Evolutionary conservation across 1,140 invertebrate species (phyloP).

Genomic region (Cataglyphis hispanica): DNA sequence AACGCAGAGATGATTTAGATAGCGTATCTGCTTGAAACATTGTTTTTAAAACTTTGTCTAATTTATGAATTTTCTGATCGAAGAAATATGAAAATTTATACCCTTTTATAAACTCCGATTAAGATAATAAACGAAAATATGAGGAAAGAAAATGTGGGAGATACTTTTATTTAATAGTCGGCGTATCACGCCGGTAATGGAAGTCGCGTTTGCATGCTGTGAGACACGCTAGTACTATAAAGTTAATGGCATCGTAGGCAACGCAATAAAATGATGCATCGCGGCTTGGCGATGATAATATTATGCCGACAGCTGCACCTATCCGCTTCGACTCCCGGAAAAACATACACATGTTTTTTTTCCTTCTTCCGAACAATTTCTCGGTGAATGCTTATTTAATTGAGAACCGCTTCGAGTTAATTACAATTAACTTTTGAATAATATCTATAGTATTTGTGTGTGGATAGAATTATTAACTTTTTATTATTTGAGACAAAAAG

Average conservation of each 20-base stretch:
- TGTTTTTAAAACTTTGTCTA: not conserved
- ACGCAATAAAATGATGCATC: slow-evolving; percentile 72
- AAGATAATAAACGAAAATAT: not conserved
- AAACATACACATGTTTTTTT: not conserved
- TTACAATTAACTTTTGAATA: no score
- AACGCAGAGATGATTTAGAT: slow-evolving; percentile 20
- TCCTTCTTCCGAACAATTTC: not conserved
- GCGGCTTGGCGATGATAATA: slow-evolving; percentile 57
- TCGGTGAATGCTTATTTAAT: not conserved
- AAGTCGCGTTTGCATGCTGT: slow-evolving; percentile 73
- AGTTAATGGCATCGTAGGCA: slow-evolving; percentile 72
- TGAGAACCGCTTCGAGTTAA: no score
- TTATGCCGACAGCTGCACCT: slow-evolving; percentile 60
- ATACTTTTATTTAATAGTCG: slow-evolving; percentile 77
- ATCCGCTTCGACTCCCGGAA: not conserved
- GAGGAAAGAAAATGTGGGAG: slow-evolving; percentile 41
- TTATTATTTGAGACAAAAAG: no score
- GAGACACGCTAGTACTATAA: slow-evolving; percentile 66
- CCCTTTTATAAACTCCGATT: not conserved
- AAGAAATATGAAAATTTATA: slow-evolving; percentile 2
- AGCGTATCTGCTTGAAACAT: not conserved
- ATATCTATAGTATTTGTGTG: no score
- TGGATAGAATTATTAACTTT: no score
- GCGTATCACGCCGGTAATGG: slow-evolving; percentile 72
- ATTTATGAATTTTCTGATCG: not conserved